Conservation (phyloP, 2,113 vertebrate genomes). For the Alces alces region DNA sequence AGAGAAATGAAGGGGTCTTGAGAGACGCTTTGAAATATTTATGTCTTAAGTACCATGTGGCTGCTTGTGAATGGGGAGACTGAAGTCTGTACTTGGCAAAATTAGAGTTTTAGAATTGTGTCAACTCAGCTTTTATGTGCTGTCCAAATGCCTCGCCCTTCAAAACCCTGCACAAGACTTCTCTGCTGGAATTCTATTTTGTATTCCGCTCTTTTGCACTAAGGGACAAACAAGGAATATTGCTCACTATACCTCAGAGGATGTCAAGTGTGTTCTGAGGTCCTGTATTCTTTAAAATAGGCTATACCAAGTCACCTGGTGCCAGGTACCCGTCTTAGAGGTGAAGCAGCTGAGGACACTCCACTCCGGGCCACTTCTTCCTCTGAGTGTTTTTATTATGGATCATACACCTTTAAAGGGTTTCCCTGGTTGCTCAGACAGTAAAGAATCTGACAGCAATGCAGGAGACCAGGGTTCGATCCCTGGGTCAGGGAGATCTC, state of each 20-base stretch:
- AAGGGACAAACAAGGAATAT: accelerated
- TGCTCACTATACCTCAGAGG: neutral
- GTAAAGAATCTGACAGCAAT: neutral
- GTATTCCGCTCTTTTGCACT: neutral
- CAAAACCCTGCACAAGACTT: neutral
- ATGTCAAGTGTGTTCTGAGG: neutral
- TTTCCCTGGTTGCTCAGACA: neutral
- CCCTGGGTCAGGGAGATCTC: neutral
- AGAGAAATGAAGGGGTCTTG: neutral
- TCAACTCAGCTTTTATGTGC: neutral
- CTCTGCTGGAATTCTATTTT: neutral
- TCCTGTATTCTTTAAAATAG: neutral
- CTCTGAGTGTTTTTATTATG: neutral
- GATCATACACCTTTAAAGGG: neutral
- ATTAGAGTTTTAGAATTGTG: neutral
- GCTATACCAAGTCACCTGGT: neutral
- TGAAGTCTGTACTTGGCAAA: neutral
- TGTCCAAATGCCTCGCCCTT: neutral
- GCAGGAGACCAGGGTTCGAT: neutral
- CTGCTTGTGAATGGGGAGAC: neutral
- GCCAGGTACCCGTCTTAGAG: neutral
- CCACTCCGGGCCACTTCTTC: neutral
- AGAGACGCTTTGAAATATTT: neutral
- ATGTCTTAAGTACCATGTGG: neutral
- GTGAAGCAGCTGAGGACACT: neutral